Evolutionary conservation across 1,140 invertebrate species (phyloP), one percentile per base, ranked within the genome.

Genomic region (Trachymyrmex cornetzi): DNA sequence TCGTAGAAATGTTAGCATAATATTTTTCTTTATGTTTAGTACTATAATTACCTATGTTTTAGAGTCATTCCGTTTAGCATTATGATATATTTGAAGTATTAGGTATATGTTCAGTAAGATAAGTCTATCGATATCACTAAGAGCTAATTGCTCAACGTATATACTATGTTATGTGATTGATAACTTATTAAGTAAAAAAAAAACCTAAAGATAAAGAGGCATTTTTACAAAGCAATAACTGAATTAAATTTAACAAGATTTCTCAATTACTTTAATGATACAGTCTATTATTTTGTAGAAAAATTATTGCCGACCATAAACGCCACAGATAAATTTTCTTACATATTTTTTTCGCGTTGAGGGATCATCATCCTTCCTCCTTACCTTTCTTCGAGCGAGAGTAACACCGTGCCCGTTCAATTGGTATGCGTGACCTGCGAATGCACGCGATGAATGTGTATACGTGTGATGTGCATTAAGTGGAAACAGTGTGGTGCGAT

Each of bases 401-500:
- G 14, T 61, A 81, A 44, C 53, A 30, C 14, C 55, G 22, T 27
- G 24, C 0, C 14, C n/a, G 30, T 12, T 44, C 61, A 34, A 19
- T 44, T 44, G 48, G 11, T 81, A 34, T 55, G 27, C n/a, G 30
- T 38, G 48, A 69, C 48, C n/a, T 16, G 30, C n/a, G 16, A 50
- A 71, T 55, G 48, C 30, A 24, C 22, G 50, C 64, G 9, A 38
- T 59, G 9, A 75, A 59, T 38, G 30, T 22, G 1, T 22, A 44
- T 19, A 38, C 44, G 53, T 59, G 34, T 66, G 75, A 12, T 82
- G 24, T 55, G 71, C 16, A 27, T 86, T 64, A 59, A 75, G 75
- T 72, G 66, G 72, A 90, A 84, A 86, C n/a, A 19, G 9, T 44
- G 66, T 12, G 22, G 3, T 59, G 63, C 19, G 12, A 38, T 74